These are phyloP conservation scores for Amiota mariae DNA, from an alignment of 2,888 invertebrate genomes.

Conservation along the genomic window DNA sequence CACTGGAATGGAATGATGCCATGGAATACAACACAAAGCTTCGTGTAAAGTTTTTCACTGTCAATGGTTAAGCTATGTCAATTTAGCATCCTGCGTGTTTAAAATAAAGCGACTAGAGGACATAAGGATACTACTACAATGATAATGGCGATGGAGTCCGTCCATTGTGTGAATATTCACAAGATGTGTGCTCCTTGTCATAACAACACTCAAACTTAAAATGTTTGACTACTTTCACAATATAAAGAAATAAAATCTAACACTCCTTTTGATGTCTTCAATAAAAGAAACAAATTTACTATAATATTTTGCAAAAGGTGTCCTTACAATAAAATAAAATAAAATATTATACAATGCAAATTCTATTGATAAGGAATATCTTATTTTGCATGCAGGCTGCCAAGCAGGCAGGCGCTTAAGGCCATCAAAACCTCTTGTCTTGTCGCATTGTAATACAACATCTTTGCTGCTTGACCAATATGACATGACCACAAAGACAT, in stretches of 20 bases:
- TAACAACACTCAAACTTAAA: neutral
- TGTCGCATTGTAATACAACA: conserved; percentile 1
- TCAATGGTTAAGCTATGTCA: conserved; percentile 22
- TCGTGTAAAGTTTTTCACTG: conserved; percentile 15
- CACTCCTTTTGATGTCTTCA: conserved; percentile 26
- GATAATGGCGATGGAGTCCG: too few species aligned
- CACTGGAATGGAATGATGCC: neutral
- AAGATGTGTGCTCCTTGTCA: conserved; percentile 21
- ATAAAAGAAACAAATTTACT: neutral
- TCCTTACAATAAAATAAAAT: neutral
- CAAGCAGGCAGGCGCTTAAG: conserved; percentile 22
- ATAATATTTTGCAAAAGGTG: neutral
- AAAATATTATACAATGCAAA: conserved; percentile 2
- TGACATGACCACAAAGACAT: conserved; percentile 13
- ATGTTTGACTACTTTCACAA: neutral
- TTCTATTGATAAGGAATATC: neutral
- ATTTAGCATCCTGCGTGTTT: conserved; percentile 9
- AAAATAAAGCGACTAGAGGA: too few species aligned
- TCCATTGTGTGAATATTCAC: conserved; percentile 21
- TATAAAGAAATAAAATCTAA: conserved; percentile 16
- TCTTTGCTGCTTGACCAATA: conserved; percentile 25
- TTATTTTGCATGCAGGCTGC: too few species aligned
- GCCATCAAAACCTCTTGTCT: neutral
- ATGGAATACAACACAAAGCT: neutral
- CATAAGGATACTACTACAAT: too few species aligned